phyloP scores from a whole-genome alignment of 1,140 invertebrate genomes.

The Drosophila arawakana region DNA sequence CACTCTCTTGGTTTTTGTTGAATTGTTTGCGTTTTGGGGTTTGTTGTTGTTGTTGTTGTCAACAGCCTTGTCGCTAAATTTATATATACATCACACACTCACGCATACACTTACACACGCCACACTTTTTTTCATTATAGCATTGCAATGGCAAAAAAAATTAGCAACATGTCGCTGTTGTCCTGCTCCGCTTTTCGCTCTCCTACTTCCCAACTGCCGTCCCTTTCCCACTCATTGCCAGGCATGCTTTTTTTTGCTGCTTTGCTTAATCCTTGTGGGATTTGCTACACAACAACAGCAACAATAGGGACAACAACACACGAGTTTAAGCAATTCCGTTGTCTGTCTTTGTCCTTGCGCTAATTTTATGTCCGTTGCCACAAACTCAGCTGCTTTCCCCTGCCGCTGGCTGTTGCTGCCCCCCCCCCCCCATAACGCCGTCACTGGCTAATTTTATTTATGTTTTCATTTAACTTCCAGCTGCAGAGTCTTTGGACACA shows the following conservation, averaged over 20 bases:
- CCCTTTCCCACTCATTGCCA: not conserved
- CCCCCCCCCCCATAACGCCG: not conserved
- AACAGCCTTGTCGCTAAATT: conserved; percentile 55
- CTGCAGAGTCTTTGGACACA: conserved; percentile 22
- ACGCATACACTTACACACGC: conserved; percentile 7
- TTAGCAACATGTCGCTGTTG: conserved; percentile 65
- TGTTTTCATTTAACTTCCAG: conserved; percentile 67
- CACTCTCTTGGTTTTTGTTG: conserved; percentile 48
- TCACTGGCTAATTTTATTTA: conserved; percentile 69
- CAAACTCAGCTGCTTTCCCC: not conserved
- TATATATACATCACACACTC: conserved; percentile 25
- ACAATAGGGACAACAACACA: conserved; percentile 3
- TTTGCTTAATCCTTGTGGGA: conserved; percentile 59
- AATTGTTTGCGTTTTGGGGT: conserved; percentile 64
- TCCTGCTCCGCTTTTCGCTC: conserved; percentile 23
- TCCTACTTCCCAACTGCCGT: not conserved
- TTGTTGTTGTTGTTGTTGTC: conserved; percentile 60
- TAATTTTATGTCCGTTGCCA: conserved; percentile 56
- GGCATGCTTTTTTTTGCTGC: too few relatives aligned
- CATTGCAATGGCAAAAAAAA: conserved; percentile 59
- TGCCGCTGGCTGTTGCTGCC: not conserved
- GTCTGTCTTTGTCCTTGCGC: conserved; percentile 60
- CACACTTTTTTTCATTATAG: conserved; percentile 64
- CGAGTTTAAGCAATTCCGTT: conserved; percentile 14
- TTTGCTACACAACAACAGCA: conserved; percentile 20